Percentiles rank a stretch among this genome's conserved stretches.
Evolutionary conservation across 2,113 vertebrate genomes (phyloP).

Genomic region (Anolis sagrei): DNA sequence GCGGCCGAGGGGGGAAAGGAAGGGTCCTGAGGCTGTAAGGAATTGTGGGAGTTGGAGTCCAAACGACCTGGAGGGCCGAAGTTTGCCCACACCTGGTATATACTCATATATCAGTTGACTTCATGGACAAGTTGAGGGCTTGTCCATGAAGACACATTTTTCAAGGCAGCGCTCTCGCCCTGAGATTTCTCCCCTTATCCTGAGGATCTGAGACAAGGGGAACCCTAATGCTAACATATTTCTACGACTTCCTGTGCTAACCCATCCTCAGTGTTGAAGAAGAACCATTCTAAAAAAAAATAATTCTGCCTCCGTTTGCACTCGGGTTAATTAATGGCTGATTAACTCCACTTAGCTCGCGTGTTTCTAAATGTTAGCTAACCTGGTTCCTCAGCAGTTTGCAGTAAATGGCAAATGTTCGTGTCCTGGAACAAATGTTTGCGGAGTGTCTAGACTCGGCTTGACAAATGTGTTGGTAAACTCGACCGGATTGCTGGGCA

Average conservation of each 20-base stretch:
- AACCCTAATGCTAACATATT: too few species aligned
- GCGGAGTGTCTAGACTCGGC: conserved; percentile 25
- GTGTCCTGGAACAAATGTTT: conserved; percentile 41
- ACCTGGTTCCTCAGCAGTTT: conserved; percentile 32
- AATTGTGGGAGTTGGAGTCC: too few species aligned
- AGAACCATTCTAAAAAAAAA: too few species aligned
- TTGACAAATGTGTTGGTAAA: conserved; percentile 24
- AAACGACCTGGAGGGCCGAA: too few species aligned
- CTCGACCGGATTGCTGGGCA: conserved; percentile 32
- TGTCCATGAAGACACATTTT: too few species aligned
- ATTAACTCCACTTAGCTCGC: conserved; percentile 24
- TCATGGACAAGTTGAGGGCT: too few species aligned
- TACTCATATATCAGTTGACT: too few species aligned
- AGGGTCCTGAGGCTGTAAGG: too few species aligned
- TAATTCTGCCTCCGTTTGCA: conserved; percentile 17
- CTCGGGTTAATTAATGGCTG: conserved; percentile 29
- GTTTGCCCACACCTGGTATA: too few species aligned
- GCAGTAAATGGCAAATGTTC: conserved; percentile 36
- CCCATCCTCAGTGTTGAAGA: neutral
- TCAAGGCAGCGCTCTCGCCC: neutral
- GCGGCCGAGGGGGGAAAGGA: too few species aligned
- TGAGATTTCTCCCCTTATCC: neutral
- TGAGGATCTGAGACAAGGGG: neutral
- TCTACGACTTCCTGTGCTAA: neutral
- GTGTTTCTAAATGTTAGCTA: conserved; percentile 33